Evolutionary conservation across 2,888 invertebrate genomes (phyloP).

Genomic region (Hipparchia sbordonii): DNA sequence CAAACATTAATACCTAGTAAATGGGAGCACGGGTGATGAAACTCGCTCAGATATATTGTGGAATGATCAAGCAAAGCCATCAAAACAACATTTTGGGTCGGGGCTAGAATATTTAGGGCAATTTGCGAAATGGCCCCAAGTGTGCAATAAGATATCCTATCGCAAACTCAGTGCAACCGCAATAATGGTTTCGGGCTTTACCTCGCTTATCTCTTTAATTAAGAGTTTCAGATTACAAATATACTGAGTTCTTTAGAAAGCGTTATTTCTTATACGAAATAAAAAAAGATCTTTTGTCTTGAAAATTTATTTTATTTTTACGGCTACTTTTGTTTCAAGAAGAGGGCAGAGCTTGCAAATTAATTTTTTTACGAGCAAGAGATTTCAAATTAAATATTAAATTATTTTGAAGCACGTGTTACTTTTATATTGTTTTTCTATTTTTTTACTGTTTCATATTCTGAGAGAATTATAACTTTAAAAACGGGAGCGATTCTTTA

Average conservation of each 20-base stretch:
- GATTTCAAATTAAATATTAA: slow-evolving; percentile 9
- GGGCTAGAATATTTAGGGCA: slow-evolving; percentile 32
- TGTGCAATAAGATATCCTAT: slow-evolving; percentile 32
- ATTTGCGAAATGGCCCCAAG: slow-evolving; percentile 37
- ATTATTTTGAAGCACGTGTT: slow-evolving; percentile 4
- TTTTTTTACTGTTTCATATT: neutral
- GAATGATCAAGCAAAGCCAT: slow-evolving; percentile 31
- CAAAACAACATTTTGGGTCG: slow-evolving; percentile 30
- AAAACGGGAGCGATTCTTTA: too few species aligned
- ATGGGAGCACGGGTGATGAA: neutral
- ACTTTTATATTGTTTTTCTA: neutral
- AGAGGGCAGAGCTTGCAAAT: neutral
- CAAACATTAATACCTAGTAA: slow-evolving; percentile 7
- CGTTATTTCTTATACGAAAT: neutral
- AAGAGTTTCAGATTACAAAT: neutral
- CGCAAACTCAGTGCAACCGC: slow-evolving; percentile 30
- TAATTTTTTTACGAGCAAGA: slow-evolving; percentile 13
- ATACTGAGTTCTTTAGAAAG: too few species aligned
- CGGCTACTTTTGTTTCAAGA: neutral
- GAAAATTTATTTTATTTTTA: neutral
- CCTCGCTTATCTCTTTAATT: neutral
- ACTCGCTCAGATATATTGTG: slow-evolving; percentile 4
- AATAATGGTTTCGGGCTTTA: slow-evolving; percentile 12
- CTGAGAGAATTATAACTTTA: neutral
- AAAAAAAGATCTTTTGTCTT: neutral